Base-by-base conservation (phyloP, 2,888 invertebrate species). In the Tenodera sinensis region DNA sequence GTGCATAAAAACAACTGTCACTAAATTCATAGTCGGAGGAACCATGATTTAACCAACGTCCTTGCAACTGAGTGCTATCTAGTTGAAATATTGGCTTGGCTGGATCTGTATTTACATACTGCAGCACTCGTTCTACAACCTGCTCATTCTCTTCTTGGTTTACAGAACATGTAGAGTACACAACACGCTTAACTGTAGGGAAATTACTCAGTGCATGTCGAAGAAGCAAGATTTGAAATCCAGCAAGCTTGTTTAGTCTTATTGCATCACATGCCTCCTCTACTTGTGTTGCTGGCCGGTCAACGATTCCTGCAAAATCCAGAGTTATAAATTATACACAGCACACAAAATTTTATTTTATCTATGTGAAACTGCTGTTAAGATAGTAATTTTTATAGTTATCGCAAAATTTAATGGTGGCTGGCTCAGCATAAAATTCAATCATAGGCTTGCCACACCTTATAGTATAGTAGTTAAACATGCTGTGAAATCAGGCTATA, bases 131-230 rank as follows among this genome's bases (percentile, higher is more conserved):
- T 25, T 96, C 94, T 1, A 98, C 95, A 0, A 99, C 99, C 91
- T 96, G 94, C 93, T 99, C 99, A 92, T 99, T 99, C 94, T 99
- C 99, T 93, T 98, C 96, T 0, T 96, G 95, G 92, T 97, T 95
- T 15, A 98, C 92, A 0, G 99, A 99, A 92, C 99, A 99, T 0
- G 99, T 99, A 83, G 99, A 99, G 93, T 99, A 99, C 4, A 99
- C 97, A 27, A 99, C 96, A 89, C 96, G 94, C 92, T 97, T 97
- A 0, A 96, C 98, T 89, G 95, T 95, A 0, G 98, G 98, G 93
- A 98, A 99, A 0, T 95, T 94, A 25, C 95, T 95, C 93, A 99
- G 95, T 0, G 99, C 98, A 93, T 98, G 97, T 89, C 96, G 95
- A 0, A 99, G 94, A 89, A 99, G 95, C 92, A 96, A 96, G 34